Percentiles rank a stretch among this genome's conserved stretches.
Conservation (phyloP, 2,797 vertebrate genomes). For the Austrolebias charrua region DNA sequence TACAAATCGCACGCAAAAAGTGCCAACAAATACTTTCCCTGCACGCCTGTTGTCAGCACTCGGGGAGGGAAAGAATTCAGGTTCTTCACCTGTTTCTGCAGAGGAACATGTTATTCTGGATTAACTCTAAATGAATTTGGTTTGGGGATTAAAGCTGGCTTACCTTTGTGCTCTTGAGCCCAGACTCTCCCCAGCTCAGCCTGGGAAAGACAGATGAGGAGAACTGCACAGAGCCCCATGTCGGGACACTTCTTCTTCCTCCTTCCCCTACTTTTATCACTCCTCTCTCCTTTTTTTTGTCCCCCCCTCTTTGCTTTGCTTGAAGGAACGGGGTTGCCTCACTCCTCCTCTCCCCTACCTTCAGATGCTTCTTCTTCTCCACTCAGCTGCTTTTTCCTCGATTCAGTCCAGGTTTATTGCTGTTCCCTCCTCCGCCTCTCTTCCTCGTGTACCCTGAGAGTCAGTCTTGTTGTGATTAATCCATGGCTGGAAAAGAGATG, state of each 20-base stretch:
- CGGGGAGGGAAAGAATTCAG: no score
- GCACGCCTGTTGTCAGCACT: conserved; percentile 7
- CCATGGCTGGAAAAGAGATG: conserved; percentile 60
- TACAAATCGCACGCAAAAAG: conserved; percentile 14
- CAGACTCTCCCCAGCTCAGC: conserved; percentile 78
- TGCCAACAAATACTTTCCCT: conserved; percentile 4
- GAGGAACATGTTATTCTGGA: no score
- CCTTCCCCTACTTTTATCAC: conserved; percentile 55
- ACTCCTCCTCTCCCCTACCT: conserved; percentile 63
- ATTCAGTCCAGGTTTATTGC: conserved; percentile 52
- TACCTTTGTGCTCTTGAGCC: conserved; percentile 78
- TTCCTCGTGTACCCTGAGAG: conserved; percentile 39
- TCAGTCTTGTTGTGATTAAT: conserved; percentile 52
- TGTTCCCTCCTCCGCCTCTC: conserved; percentile 40
- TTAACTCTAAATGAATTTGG: not conserved
- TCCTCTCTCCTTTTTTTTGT: conserved; percentile 41
- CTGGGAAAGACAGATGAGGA: conserved; percentile 83
- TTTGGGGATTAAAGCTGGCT: conserved; percentile 30
- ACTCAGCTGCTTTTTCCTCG: conserved; percentile 52
- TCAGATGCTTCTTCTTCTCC: conserved; percentile 35
- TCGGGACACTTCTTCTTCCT: conserved; percentile 66
- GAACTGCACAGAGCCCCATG: conserved; percentile 80
- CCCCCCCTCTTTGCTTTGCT: conserved; percentile 40
- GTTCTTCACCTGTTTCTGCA: no score
- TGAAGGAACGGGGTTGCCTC: conserved; percentile 43